Conservation (phyloP, 30 jellyfish, hydroid and myxozoan species). For the Nemopilema nomurai region DNA sequence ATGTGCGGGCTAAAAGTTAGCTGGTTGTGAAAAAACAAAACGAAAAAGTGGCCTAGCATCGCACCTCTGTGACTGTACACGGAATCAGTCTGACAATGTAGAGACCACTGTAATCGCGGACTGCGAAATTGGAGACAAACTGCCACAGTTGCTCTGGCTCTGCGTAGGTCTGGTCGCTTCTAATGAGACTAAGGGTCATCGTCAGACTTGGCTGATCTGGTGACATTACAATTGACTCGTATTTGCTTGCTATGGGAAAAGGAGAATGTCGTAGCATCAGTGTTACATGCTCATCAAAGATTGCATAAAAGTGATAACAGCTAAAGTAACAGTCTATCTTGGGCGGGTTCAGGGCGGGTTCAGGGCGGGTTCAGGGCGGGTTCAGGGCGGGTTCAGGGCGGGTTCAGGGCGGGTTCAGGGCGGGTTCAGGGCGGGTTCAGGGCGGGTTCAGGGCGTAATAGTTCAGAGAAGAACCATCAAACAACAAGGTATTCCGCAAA, state of each 20-base stretch:
- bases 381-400: too few relatives aligned
- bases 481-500: too few relatives aligned
- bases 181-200: conserved; percentile 67
- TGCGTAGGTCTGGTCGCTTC: conserved; percentile 86
- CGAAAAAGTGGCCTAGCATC: background rate
- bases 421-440: too few relatives aligned
- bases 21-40: background rate
- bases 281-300: too few relatives aligned
- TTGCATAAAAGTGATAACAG: too few relatives aligned
- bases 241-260: conserved; percentile 46
- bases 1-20: background rate
- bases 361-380: too few relatives aligned
- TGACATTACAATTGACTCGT: conserved; percentile 71
- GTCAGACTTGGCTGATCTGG: conserved; percentile 78
- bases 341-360: too few relatives aligned
- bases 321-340: too few relatives aligned
- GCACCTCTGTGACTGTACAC: conserved; percentile 87
- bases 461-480: too few relatives aligned
- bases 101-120: conserved; percentile 92
- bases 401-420: too few relatives aligned
- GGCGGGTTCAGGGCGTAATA: too few relatives aligned
- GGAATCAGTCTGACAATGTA: conserved; percentile 85
- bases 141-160: conserved; percentile 98
- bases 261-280: too few relatives aligned
- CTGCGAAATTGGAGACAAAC: conserved; percentile 85